A percentile compares a stretch with the other conserved stretches of the same genome.
phyloP scores from a whole-genome alignment of 2,113 vertebrate species.

The Natator depressus region DNA sequence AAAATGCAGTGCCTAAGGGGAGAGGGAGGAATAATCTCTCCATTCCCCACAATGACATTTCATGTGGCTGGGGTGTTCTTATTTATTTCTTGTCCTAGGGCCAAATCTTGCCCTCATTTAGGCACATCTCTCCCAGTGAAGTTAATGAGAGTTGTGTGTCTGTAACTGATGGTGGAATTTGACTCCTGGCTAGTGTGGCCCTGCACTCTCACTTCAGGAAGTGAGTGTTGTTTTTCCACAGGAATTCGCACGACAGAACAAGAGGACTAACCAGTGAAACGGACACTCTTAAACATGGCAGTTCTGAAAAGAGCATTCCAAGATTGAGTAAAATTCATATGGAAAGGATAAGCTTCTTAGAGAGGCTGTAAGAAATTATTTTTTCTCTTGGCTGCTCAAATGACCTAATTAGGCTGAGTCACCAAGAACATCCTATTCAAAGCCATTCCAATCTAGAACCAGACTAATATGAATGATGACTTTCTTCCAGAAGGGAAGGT shows the following conservation, averaged over 20 bases:
- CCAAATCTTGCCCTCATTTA: not conserved
- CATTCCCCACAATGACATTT: not conserved
- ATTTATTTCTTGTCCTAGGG: not conserved
- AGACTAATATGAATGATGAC: not conserved
- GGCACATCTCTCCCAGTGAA: not conserved
- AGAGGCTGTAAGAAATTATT: not conserved
- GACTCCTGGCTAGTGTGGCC: slow-evolving; percentile 21
- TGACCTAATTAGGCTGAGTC: not conserved
- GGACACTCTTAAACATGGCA: slow-evolving; percentile 21
- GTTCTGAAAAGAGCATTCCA: slow-evolving; percentile 25
- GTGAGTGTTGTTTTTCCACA: slow-evolving; percentile 14
- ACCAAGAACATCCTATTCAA: not conserved
- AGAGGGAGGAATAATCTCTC: not conserved
- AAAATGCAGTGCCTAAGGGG: not conserved
- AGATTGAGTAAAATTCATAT: not conserved
- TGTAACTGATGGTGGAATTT: slow-evolving; percentile 28
- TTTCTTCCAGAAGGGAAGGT: slow-evolving; percentile 8
- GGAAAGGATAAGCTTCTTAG: slow-evolving; percentile 22
- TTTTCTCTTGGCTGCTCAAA: not conserved
- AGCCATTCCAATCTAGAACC: not conserved
- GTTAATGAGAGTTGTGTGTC: not conserved
- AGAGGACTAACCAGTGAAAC: not conserved
- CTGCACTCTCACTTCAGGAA: not conserved
- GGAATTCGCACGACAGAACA: slow-evolving; percentile 5
- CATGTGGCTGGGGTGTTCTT: not conserved